A percentile compares a stretch with the other conserved stretches of the same genome.
Conservation (phyloP, 2,888 invertebrate species). For the Limnephilus marmoratus region DNA sequence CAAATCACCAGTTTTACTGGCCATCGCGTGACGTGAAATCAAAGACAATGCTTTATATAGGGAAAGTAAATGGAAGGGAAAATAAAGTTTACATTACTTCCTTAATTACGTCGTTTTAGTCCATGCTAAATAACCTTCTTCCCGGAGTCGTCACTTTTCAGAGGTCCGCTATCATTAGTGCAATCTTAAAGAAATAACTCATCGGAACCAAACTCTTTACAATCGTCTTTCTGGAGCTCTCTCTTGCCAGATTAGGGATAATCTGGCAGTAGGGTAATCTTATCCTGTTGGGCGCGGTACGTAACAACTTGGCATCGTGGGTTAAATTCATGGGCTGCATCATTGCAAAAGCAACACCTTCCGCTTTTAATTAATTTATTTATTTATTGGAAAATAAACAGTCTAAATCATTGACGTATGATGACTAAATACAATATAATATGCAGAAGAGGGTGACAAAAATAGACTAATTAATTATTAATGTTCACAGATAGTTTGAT, state of each 20-base stretch:
- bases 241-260: too few relatives aligned
- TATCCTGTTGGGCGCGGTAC: too few relatives aligned
- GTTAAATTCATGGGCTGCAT: too few relatives aligned
- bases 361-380: too few relatives aligned
- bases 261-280: background rate
- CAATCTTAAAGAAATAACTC: background rate
- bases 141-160: background rate
- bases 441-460: too few relatives aligned
- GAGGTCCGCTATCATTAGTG: background rate
- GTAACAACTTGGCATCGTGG: too few relatives aligned
- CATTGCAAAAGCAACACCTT: too few relatives aligned
- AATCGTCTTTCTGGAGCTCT: background rate
- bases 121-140: background rate
- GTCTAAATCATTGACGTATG: too few relatives aligned
- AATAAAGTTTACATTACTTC: background rate
- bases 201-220: background rate
- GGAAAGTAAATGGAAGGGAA: background rate
- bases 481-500: too few relatives aligned
- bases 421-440: too few relatives aligned
- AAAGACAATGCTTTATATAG: background rate
- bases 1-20: background rate
- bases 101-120: background rate
- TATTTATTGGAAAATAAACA: too few relatives aligned
- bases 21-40: background rate
- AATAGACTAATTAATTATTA: too few relatives aligned